Conservation (phyloP, 2,888 invertebrate genomes). For the Platycnemis pennipes region DNA sequence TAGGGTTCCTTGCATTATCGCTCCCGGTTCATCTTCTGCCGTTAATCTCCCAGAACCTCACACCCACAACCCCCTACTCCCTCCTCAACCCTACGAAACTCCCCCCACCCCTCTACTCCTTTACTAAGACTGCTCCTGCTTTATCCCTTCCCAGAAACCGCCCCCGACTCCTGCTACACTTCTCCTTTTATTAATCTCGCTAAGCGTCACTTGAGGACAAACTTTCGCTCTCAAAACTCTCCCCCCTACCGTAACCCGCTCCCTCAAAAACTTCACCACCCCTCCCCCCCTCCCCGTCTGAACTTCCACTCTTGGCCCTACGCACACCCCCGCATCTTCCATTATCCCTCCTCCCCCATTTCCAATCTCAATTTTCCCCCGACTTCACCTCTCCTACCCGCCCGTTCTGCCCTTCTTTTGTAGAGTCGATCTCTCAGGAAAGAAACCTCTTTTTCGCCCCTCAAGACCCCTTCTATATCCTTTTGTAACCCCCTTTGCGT, state of each 20-base stretch:
- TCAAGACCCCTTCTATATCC: not conserved
- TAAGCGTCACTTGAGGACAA: slow-evolving; percentile 56
- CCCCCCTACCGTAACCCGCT: not conserved
- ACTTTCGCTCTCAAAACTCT: slow-evolving; percentile 62
- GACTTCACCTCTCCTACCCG: not conserved
- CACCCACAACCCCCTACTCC: not conserved
- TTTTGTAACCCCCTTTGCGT: not conserved
- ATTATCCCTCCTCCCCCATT: slow-evolving; percentile 14
- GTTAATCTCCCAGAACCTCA: slow-evolving; percentile 58
- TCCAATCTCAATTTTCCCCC: not conserved
- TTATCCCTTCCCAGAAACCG: not conserved
- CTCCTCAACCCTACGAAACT: not conserved
- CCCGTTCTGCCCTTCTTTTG: not conserved
- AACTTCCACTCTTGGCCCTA: not conserved
- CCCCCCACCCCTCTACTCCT: not conserved
- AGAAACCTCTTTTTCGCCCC: not conserved
- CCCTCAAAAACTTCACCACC: not conserved
- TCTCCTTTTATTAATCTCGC: slow-evolving; percentile 64
- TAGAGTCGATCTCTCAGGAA: not conserved
- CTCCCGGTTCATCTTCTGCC: slow-evolving; percentile 62
- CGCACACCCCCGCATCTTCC: not conserved
- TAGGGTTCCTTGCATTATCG: slow-evolving; percentile 65
- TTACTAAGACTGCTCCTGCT: not conserved
- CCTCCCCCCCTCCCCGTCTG: not conserved
- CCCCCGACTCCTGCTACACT: not conserved